Base-by-base conservation (phyloP, 2,113 vertebrate species). In the Ceyx melanurus region DNA sequence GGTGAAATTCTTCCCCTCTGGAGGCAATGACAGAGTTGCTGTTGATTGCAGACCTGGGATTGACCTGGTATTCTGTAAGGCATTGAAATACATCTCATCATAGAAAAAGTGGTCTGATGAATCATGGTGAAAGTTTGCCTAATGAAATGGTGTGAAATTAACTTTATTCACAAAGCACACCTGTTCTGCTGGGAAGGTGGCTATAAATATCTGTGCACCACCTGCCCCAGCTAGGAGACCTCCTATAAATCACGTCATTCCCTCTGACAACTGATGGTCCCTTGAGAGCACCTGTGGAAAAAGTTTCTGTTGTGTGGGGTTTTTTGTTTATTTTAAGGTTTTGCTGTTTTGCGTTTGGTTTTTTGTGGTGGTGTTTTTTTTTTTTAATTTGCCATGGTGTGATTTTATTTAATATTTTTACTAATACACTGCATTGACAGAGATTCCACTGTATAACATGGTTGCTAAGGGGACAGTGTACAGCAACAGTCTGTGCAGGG, bases 141-240 rank as follows among this genome's bases (percentile, higher is more conserved):
- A 86, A 93, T 92, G 79, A 91, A 90, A 93, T 77, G 78, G 91
- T 93, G 84, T 91, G 75, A 89, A 96, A 92, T 95, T 89, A 77
- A 82, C 89, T 96, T 95, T 88, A 80, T 86, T 93, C 92, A 94
- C 75, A 62, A 89, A 91, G 79, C 91, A 89, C 95, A 96, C 94
- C 96, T 96, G 94, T 93, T 96, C 89, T 84, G 40, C 74, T 73
- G 62, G 37, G 73, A 50, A 92, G 91, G 60, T 70, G 40, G 56
- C 91, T 96, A 92, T 96, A 96, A 96, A 96, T 95, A 93, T 79
- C 86, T 84, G 48, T 61, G 35, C 94, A 68, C 91, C 95, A 94
- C 82, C 94, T 96, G 94, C 91, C 94, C 79, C 72, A 81, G 37
- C 43, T 91, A 58, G 48, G 78, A 92, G 67, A 93, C 67, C 82